phyloP scores from a whole-genome alignment of 2,888 invertebrate species.

The Crossocerus cetratus region DNA sequence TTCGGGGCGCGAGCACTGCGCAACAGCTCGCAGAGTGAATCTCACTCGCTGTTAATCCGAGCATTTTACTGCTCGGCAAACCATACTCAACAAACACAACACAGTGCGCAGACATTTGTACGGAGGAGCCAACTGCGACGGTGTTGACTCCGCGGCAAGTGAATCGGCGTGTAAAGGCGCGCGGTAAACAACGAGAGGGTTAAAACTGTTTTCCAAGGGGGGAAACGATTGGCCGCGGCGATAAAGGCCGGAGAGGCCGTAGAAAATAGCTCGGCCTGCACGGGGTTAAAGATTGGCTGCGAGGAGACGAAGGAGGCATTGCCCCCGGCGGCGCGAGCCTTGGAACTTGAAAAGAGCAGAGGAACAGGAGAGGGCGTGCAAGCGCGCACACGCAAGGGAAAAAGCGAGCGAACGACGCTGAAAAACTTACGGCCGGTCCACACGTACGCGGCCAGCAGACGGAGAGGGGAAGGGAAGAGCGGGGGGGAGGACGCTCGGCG shows the following conservation, averaged over 20 bases:
- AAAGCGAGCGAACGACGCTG: conserved; percentile 13
- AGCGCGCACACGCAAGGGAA: conserved; percentile 1
- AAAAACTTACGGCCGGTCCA: conserved; percentile 7
- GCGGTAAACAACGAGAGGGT: no score
- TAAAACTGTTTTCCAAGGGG: no score
- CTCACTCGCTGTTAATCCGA: no score
- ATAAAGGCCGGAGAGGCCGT: neutral
- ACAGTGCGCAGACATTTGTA: no score
- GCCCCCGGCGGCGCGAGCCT: conserved; percentile 40
- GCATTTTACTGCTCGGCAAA: no score
- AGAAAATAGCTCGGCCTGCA: conserved; percentile 8
- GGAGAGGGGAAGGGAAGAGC: conserved; percentile 13
- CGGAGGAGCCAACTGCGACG: no score
- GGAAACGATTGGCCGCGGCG: no score
- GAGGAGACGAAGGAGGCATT: conserved; percentile 39
- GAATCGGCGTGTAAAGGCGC: no score
- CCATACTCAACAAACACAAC: no score
- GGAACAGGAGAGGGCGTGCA: neutral
- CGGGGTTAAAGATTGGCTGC: conserved; percentile 39
- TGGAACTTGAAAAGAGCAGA: neutral
- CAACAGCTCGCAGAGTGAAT: no score
- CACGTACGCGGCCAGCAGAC: neutral
- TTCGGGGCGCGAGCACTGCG: no score
- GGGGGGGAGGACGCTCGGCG: conserved; percentile 26
- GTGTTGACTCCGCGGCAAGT: no score